Base-by-base conservation (phyloP, 2,113 vertebrate species). In the Ammodramus savannarum region DNA sequence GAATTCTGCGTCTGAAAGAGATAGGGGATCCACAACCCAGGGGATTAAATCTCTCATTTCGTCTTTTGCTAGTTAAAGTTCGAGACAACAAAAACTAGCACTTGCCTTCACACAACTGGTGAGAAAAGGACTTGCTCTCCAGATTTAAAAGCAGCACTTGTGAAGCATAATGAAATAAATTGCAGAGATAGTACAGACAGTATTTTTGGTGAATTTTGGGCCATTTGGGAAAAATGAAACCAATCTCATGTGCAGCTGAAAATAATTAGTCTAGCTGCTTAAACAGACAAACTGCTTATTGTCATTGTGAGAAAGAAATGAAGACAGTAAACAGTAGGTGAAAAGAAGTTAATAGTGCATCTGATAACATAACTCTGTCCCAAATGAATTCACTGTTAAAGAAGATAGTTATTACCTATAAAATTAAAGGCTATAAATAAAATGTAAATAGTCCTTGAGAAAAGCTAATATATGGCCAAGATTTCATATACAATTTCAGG, bases 371-470 rank as follows among this genome's bases (percentile, higher is more conserved):
- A 85, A 54, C 32, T 59, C 39, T 38, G 15, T 89, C 81, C 68
- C 78, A 85, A 58, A 76, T 43, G 34, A 73, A 79, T 79, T 82
- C 5, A 20, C 21, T 55, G 12, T 49, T 69, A 76, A 73, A 91
- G 52, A 88, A 92, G 62, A 87, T 11, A 76, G 46, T 79, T 89
- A 93, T 69, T 89, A 77, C 43, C 59, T 87, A 63, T 71, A 83
- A 94, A 87, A 96, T 85, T 68, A 96, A 86, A 84, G 34, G 43
- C 34, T 71, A 55, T 69, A 94, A 94, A 85, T 87, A 77, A 71
- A 84, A 85, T 15, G 25, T 32, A 92, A 95, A 67, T 57, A 82
- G 29, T 71, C 22, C 26, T 83, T 66, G 36, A 90, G 46, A 90
- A 94, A 93, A 94, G 32, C 58, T 88, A 38, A 26, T 76, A 6